phyloP scores from a whole-genome alignment of 2,888 invertebrate species.

The Mimumesa dahlbomi region DNA sequence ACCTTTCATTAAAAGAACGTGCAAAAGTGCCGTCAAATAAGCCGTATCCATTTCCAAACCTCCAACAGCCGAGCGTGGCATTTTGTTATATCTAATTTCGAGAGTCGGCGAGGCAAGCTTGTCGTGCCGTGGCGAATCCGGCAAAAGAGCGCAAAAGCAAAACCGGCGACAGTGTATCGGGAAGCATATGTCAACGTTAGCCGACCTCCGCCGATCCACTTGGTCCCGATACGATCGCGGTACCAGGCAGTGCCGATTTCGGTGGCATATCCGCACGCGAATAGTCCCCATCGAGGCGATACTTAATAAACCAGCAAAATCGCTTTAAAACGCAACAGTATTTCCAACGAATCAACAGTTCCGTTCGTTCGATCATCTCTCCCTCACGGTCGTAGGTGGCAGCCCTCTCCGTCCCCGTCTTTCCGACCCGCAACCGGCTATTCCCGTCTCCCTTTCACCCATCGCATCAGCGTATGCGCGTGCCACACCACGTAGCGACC shows the following conservation, averaged over 20 bases:
- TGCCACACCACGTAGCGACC: slow-evolving; percentile 52
- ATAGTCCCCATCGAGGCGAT: slow-evolving; percentile 7
- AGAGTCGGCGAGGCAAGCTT: no score
- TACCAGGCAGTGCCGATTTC: slow-evolving; percentile 35
- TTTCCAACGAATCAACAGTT: slow-evolving; percentile 59
- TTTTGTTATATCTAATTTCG: no score
- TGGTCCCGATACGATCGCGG: slow-evolving; percentile 17
- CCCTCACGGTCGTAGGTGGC: slow-evolving; percentile 28
- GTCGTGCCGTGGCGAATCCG: no score
- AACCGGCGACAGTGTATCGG: neutral
- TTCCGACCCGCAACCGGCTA: slow-evolving; percentile 16
- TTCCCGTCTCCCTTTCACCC: slow-evolving; percentile 22
- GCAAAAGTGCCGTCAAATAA: no score
- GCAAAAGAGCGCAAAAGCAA: no score
- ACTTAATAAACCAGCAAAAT: slow-evolving; percentile 48
- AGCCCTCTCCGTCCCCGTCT: neutral
- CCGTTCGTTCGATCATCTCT: slow-evolving; percentile 38
- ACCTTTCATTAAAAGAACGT: no score
- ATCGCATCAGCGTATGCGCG: slow-evolving; percentile 57
- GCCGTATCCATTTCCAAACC: no score
- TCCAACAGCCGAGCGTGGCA: no score
- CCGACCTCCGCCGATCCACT: slow-evolving; percentile 10
- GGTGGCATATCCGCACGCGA: slow-evolving; percentile 28
- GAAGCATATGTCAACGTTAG: neutral
- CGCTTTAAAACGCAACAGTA: slow-evolving; percentile 45